Evolutionary conservation across 2,113 vertebrate species (phyloP).

Genomic region (Xiphias gladius): DNA sequence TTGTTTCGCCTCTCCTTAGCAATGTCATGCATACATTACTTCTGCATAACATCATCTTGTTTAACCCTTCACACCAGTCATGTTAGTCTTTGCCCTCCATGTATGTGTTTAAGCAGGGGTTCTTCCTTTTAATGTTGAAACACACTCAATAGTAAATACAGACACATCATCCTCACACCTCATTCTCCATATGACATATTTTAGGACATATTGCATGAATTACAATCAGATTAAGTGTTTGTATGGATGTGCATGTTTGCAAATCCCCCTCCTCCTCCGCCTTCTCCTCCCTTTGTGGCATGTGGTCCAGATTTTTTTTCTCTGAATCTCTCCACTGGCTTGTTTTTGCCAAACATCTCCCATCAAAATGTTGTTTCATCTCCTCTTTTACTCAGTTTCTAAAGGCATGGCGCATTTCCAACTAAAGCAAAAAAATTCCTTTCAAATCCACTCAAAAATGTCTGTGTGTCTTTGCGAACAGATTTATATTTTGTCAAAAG

Average conservation of each 20-base stretch:
- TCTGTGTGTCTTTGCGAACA: constrained; percentile 27
- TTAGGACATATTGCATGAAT: constrained; percentile 35
- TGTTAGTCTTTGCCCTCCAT: constrained; percentile 6
- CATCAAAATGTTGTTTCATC: constrained; percentile 64
- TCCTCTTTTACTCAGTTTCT: constrained; percentile 38
- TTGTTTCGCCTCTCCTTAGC: constrained; percentile 58
- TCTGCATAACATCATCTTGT: constrained; percentile 7
- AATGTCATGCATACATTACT: constrained; percentile 50
- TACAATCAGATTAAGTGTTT: constrained; percentile 31
- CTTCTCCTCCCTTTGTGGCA: constrained; percentile 11
- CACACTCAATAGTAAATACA: background rate
- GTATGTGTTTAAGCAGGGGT: constrained; percentile 7
- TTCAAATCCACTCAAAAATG: constrained; percentile 46
- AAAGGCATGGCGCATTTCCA: constrained; percentile 53
- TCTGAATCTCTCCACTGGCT: constrained; percentile 40
- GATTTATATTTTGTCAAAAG: constrained; percentile 27
- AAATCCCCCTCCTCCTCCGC: background rate
- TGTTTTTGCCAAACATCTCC: constrained; percentile 49
- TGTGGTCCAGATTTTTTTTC: constrained; percentile 39
- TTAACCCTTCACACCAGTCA: constrained; percentile 10
- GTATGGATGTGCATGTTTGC: constrained; percentile 29
- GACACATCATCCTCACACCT: background rate
- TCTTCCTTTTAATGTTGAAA: background rate
- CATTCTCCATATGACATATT: constrained; percentile 6
- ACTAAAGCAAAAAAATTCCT: constrained; percentile 3